These are phyloP conservation scores for Phymatocera aterrima DNA, from an alignment of 2,888 invertebrate species.

Conservation along the genomic window DNA sequence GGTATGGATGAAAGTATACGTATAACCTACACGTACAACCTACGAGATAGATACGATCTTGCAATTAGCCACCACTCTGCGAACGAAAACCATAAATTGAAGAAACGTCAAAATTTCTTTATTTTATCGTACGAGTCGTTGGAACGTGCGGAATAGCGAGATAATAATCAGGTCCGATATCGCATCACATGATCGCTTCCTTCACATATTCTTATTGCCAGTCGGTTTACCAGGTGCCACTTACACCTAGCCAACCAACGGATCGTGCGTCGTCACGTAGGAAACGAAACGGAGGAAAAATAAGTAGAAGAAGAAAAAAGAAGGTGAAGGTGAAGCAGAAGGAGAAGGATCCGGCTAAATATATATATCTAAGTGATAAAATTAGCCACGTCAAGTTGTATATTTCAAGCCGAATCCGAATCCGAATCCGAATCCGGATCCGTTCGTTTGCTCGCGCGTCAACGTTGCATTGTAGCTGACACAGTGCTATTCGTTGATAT, in stretches of 20 bases:
- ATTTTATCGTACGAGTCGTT: neutral
- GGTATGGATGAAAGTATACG: neutral
- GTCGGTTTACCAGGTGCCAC: neutral
- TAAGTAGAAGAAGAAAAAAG: neutral
- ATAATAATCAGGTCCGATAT: conserved; percentile 30
- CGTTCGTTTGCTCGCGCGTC: too few species aligned
- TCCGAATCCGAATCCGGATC: too few species aligned
- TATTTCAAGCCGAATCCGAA: conserved; percentile 14
- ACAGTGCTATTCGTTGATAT: too few species aligned
- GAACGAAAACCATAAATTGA: neutral
- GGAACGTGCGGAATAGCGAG: neutral
- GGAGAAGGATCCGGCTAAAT: neutral
- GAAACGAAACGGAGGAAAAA: neutral
- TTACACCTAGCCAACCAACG: neutral
- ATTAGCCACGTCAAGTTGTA: conserved; percentile 16
- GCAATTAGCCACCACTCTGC: too few species aligned
- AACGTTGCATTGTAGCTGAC: too few species aligned
- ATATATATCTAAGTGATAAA: conserved; percentile 27
- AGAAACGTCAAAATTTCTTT: neutral
- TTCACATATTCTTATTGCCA: neutral
- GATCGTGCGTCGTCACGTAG: neutral
- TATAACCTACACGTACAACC: too few species aligned
- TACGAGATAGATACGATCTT: conserved; percentile 5
- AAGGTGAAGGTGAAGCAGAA: neutral
- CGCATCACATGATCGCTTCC: conserved; percentile 9